Evolutionary conservation across 2,797 vertebrate genomes (phyloP).

Genomic region (Gymnocypris eckloni): DNA sequence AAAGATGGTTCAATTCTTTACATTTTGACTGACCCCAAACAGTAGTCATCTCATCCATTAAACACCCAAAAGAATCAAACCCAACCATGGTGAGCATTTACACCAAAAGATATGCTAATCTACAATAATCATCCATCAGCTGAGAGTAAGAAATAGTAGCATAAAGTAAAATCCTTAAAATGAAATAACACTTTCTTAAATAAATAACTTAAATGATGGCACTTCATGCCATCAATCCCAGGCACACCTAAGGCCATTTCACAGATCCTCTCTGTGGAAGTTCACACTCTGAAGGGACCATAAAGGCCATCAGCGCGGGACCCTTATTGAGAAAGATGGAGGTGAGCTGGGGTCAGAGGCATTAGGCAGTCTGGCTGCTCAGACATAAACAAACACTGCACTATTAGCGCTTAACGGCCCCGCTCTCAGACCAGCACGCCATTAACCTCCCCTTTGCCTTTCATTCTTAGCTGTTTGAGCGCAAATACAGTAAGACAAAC

Average conservation of each 20-base stretch:
- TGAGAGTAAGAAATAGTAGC: neutral
- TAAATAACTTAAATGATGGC: neutral
- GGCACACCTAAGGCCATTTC: neutral
- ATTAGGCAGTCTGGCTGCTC: conserved; percentile 48
- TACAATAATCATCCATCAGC: neutral
- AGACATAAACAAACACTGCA: conserved; percentile 58
- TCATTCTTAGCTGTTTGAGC: conserved; percentile 30
- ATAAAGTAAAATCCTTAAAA: neutral
- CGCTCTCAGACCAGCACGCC: conserved; percentile 33
- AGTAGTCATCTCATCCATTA: neutral
- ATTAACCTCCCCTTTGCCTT: conserved; percentile 48
- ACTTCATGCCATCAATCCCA: neutral
- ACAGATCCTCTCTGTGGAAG: neutral
- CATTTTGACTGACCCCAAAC: neutral
- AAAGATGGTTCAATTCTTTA: neutral
- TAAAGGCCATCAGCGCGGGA: conserved; percentile 41
- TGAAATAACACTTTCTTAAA: neutral
- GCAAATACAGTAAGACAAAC: conserved; percentile 51
- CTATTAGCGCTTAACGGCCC: conserved; percentile 41
- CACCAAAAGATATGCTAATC: neutral
- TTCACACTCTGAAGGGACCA: conserved; percentile 27
- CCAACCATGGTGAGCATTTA: neutral
- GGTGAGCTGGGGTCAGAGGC: conserved; percentile 48
- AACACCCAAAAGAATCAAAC: neutral
- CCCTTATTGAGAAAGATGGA: conserved; percentile 53